These are phyloP conservation scores for Sarotherodon lohbergeri DNA, from an alignment of 2,113 vertebrate genomes.

Conservation along the genomic window DNA sequence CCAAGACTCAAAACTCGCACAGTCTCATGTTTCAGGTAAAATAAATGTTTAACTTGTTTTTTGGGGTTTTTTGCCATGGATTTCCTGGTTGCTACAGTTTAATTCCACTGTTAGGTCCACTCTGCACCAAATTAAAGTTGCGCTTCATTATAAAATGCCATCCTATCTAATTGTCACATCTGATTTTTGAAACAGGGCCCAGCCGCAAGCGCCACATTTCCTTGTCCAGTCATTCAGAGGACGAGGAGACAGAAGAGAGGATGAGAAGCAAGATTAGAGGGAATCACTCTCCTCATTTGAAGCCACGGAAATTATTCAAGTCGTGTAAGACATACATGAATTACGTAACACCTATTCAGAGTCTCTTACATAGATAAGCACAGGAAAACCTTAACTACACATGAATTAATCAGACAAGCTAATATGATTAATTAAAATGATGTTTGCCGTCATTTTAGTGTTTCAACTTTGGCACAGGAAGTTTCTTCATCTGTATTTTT, in stretches of 20 bases:
- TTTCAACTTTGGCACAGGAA: not conserved
- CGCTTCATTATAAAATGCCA: not conserved
- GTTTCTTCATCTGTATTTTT: not conserved
- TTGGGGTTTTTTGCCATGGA: accelerated
- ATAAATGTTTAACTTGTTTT: not conserved
- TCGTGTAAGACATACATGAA: conserved; percentile 33
- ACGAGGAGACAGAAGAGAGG: conserved; percentile 33
- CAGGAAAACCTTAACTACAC: not conserved
- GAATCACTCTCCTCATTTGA: conserved; percentile 48
- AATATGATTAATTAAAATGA: not conserved
- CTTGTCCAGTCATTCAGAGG: conserved; percentile 35
- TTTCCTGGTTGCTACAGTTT: not conserved
- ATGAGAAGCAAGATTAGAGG: conserved; percentile 44
- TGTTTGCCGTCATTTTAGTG: not conserved
- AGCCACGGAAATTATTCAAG: conserved; percentile 70
- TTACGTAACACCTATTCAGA: not conserved
- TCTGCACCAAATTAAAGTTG: not conserved
- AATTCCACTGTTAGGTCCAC: accelerated
- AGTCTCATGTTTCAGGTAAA: conserved; percentile 60
- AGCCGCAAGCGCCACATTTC: conserved; percentile 35
- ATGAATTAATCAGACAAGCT: not conserved
- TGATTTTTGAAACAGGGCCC: conserved; percentile 30
- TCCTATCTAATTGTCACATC: not conserved
- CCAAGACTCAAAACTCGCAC: not conserved
- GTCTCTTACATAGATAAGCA: not conserved